A percentile compares a stretch with the other conserved stretches of the same genome.
Conservation (phyloP, 2,113 vertebrate genomes). For the Emydocephalus ijimae region DNA sequence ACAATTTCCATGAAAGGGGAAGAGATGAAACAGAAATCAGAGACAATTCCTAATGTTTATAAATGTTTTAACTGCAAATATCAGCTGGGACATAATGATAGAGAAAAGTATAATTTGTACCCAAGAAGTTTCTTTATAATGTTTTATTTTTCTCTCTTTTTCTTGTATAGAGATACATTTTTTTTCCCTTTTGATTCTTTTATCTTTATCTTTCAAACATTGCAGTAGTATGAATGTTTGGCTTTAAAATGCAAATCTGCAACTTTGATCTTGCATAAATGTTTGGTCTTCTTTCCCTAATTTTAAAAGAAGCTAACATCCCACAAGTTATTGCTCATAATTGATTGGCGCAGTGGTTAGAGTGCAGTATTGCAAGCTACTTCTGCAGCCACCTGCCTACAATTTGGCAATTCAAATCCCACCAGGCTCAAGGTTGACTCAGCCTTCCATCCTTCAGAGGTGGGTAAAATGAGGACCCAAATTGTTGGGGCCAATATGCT, state of each 20-base stretch:
- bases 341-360: neutral
- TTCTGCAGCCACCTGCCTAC: too few species aligned
- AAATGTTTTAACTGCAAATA: neutral
- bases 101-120: neutral
- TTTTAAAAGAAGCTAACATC: neutral
- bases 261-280: neutral
- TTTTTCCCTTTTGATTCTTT: neutral
- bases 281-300: neutral
- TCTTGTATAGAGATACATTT: neutral
- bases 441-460: too few species aligned
- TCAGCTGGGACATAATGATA: neutral
- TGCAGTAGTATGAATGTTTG: neutral
- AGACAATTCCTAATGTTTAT: neutral
- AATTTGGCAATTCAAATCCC: too few species aligned
- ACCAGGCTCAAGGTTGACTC: too few species aligned
- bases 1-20: neutral
- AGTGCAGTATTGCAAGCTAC: too few species aligned
- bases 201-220: neutral
- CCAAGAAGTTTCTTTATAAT: neutral
- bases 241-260: neutral
- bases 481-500: too few species aligned
- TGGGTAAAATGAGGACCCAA: too few species aligned
- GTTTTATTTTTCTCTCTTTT: neutral
- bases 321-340: neutral
- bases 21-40: neutral